phyloP scores from a whole-genome alignment of 2,888 invertebrate genomes.

The Seladonia tumulorum region DNA sequence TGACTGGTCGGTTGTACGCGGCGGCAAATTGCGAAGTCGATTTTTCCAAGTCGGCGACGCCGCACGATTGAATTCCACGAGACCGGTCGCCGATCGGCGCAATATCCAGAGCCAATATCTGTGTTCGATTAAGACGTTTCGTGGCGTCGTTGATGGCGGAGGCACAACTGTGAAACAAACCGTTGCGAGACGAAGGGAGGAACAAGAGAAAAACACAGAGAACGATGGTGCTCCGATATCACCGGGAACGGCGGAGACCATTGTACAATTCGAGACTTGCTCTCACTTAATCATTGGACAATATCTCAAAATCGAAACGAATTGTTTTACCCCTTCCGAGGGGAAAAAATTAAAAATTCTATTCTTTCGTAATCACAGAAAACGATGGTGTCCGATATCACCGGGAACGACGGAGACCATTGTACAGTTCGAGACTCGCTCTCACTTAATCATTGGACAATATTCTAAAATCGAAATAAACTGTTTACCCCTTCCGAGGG shows the following conservation, averaged over 20 bases:
- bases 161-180: conserved; percentile 3
- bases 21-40: conserved; percentile 53
- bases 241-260: not conserved
- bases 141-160: not conserved
- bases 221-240: not conserved
- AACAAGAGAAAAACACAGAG: not conserved
- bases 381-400: too few relatives aligned
- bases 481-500: too few relatives aligned
- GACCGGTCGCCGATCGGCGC: not conserved
- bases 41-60: conserved; percentile 30
- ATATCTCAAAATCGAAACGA: not conserved
- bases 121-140: conserved; percentile 23
- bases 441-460: too few relatives aligned
- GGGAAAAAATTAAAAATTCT: too few relatives aligned
- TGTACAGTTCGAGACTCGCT: too few relatives aligned
- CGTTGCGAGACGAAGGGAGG: not conserved
- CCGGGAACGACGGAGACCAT: too few relatives aligned
- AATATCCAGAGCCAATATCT: conserved; percentile 31
- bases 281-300: not conserved
- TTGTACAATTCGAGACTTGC: not conserved
- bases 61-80: not conserved
- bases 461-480: too few relatives aligned
- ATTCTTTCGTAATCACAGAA: too few relatives aligned
- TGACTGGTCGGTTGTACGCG: not conserved
- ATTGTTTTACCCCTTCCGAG: too few relatives aligned